Evolutionary conservation across 1,140 invertebrate genomes (phyloP).

Genomic region (Trachymyrmex cornetzi): DNA sequence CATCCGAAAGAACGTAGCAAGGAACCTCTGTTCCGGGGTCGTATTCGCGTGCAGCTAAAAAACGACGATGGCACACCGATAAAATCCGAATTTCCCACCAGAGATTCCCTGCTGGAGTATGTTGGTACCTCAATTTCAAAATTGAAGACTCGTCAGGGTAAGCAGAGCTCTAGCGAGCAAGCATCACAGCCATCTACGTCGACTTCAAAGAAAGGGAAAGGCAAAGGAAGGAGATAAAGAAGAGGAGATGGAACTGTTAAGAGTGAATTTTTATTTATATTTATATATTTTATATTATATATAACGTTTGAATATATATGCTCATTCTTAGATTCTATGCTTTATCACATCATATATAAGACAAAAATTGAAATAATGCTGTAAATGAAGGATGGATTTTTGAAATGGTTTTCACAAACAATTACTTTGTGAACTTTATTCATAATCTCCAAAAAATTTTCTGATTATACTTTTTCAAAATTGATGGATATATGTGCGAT

Average conservation of each 20-base stretch:
- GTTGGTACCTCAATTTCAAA: slow-evolving; percentile 96
- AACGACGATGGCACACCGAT: slow-evolving; percentile 95
- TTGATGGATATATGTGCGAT: neutral
- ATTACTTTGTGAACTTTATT: neutral
- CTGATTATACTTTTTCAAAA: neutral
- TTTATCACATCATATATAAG: slow-evolving; percentile 8
- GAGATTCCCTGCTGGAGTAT: slow-evolving; percentile 92
- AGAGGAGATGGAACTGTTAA: neutral
- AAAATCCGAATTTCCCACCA: slow-evolving; percentile 91
- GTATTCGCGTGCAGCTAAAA: slow-evolving; percentile 96
- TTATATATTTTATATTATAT: slow-evolving; percentile 22
- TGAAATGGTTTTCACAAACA: neutral
- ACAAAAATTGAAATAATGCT: neutral
- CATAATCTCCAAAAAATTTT: neutral
- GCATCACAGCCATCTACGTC: slow-evolving; percentile 78
- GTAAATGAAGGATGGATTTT: neutral
- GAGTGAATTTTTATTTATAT: slow-evolving; percentile 18
- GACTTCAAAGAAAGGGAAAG: slow-evolving; percentile 84
- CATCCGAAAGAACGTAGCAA: slow-evolving; percentile 97
- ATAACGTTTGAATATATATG: slow-evolving; percentile 6
- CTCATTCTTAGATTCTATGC: neutral
- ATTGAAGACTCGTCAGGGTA: slow-evolving; percentile 92
- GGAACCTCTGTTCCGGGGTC: slow-evolving; percentile 93
- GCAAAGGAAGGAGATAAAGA: slow-evolving; percentile 84
- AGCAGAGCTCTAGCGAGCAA: slow-evolving; percentile 84